Conservation (phyloP, 2,113 vertebrate genomes). For the Erythrolamprus reginae region DNA sequence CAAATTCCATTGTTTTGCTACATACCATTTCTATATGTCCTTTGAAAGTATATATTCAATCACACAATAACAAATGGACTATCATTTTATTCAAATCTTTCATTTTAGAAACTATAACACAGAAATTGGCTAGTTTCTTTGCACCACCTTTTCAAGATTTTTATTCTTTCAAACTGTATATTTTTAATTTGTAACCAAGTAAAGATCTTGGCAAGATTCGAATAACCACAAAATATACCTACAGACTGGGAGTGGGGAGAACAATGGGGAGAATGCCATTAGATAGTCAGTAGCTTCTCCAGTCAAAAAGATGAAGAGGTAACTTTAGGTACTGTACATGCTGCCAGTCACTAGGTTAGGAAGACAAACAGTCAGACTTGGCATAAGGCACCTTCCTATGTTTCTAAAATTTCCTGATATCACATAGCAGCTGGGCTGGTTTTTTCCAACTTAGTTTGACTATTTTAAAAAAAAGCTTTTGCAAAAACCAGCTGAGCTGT, state of each 20-base stretch:
- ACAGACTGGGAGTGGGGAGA: background rate
- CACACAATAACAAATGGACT: background rate
- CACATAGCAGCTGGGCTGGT: background rate
- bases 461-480: background rate
- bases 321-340: background rate
- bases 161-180: background rate
- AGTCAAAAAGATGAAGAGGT: background rate
- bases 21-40: background rate
- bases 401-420: background rate
- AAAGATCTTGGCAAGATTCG: background rate
- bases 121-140: background rate
- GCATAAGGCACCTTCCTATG: background rate
- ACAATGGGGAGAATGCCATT: background rate
- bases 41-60: background rate
- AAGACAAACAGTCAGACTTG: background rate
- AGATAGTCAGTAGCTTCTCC: background rate
- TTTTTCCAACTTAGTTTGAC: background rate
- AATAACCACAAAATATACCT: background rate
- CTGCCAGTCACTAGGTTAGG: background rate
- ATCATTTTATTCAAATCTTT: background rate
- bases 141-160: background rate
- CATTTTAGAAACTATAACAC: background rate
- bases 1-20: background rate
- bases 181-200: background rate
- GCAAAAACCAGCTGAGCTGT: background rate